Percentiles rank a stretch among this genome's conserved stretches.
These are phyloP conservation scores for Orestias chungarensis DNA, from an alignment of 2,797 vertebrate species.

Conservation along the genomic window DNA sequence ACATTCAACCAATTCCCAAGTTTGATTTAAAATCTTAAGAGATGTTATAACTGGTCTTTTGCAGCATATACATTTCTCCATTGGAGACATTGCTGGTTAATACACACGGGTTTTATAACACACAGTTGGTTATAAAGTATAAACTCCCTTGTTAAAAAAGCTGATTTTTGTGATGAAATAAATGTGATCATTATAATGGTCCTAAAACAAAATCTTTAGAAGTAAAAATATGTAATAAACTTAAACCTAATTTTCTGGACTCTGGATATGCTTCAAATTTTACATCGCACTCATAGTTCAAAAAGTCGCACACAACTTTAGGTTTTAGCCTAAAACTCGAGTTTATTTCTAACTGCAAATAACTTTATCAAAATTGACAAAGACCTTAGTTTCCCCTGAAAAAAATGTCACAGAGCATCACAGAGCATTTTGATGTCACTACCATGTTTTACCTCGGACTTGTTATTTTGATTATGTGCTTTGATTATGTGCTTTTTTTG, in stretches of 20 bases:
- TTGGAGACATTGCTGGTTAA: slow-evolving; percentile 30
- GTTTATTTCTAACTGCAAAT: neutral
- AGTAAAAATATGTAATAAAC: too few species aligned
- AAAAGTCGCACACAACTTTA: too few species aligned
- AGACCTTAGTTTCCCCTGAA: too few species aligned
- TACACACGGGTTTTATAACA: slow-evolving; percentile 11
- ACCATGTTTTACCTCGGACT: too few species aligned
- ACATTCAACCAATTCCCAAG: slow-evolving; percentile 18
- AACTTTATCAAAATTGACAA: neutral
- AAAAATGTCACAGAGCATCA: too few species aligned
- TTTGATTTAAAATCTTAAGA: neutral
- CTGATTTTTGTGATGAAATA: neutral
- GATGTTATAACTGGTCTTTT: slow-evolving; percentile 70
- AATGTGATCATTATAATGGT: neutral
- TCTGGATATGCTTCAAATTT: neutral
- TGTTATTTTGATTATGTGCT: too few species aligned
- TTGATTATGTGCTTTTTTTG: too few species aligned
- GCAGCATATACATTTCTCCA: slow-evolving; percentile 38
- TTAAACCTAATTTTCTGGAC: too few species aligned
- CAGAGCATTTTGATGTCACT: too few species aligned
- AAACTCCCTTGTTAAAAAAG: neutral
- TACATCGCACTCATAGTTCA: too few species aligned
- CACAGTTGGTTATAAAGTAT: neutral
- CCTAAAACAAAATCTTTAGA: too few species aligned
- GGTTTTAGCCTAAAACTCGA: too few species aligned